Evolutionary conservation across 2,113 vertebrate species (phyloP), one percentile per base, ranked within the genome.

Genomic region (Thinocorus orbignyianus): DNA sequence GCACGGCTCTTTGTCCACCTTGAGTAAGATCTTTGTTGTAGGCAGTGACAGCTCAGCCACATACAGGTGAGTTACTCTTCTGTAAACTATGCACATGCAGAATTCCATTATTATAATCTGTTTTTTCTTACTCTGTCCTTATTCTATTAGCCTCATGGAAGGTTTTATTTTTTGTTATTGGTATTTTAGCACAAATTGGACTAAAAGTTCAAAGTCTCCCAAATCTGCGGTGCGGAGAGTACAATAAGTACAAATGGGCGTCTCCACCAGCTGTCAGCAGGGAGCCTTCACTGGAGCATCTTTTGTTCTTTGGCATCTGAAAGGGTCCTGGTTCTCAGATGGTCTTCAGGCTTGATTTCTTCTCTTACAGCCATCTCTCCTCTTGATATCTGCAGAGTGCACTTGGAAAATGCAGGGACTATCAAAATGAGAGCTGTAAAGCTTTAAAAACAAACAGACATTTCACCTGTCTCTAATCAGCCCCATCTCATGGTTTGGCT

Each of bases 401-500:
- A 8, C 55, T 94, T 69, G 87, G 91, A 96, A 94, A 66, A 81
- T 20, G 10, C 61, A 84, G 19, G 44, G 80, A 33, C 54, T 83
- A 79, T 82, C 90, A 64, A 55, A 95, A 68, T 2, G 65, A 87
- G 71, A 77, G 80, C 92, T 82, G 92, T 20, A 88, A 91, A 89
- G 83, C 64, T 97, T 96, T 94, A 95, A 92, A 95, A 96, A 71
- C 60, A 84, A 95, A 46, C 91, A 87, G 80, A 94, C 41, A 81
- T 92, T 97, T 95, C 93, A 96, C 94, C 88, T 97, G 93, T 91
- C 94, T 97, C 96, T 89, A 95, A 97, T 96, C 95, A 97, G 90
- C 92, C 55, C 24, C 41, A 88, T 97, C 81, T 79, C 60, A 71
- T 69, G 82, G 81, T 76, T 96, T 95, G 91, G 77, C 90, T 96